phyloP scores from a whole-genome alignment of 2,888 invertebrate genomes.

The Eurois occulta region DNA sequence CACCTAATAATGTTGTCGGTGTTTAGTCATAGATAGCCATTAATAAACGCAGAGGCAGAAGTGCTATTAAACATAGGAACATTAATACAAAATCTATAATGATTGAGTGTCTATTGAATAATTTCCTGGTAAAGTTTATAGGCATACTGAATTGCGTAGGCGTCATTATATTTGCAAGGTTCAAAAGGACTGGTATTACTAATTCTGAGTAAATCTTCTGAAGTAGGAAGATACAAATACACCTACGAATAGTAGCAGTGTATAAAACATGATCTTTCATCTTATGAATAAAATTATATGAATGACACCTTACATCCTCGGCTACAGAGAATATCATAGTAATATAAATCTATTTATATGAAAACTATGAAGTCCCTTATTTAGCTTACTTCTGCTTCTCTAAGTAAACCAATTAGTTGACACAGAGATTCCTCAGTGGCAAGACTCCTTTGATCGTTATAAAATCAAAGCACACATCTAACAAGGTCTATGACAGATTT shows the following conservation, averaged over 20 bases:
- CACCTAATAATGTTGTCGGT: constrained; percentile 19
- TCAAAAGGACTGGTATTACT: constrained; percentile 23
- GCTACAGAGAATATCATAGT: constrained; percentile 23
- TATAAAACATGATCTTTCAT: constrained; percentile 9
- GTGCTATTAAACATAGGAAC: constrained; percentile 27
- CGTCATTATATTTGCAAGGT: background rate
- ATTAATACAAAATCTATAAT: constrained; percentile 21
- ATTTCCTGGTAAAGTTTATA: constrained; percentile 28
- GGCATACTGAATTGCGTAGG: constrained; percentile 6
- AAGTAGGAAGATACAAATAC: background rate
- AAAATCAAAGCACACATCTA: constrained; percentile 85
- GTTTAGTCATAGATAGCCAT: constrained; percentile 13
- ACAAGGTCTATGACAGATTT: constrained; percentile 88
- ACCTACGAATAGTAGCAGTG: background rate
- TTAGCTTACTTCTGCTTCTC: constrained; percentile 76
- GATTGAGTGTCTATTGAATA: constrained; percentile 33
- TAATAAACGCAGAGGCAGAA: constrained; percentile 20
- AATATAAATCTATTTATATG: constrained; percentile 19
- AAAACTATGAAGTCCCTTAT: constrained; percentile 69
- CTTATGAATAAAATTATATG: constrained; percentile 6
- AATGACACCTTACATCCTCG: background rate
- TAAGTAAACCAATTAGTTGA: constrained; percentile 86
- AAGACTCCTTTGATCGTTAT: constrained; percentile 85
- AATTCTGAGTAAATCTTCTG: constrained; percentile 5
- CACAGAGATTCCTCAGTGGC: constrained; percentile 79